Conservation (phyloP, 2,888 invertebrate genomes). For the Escarpia spicata region DNA sequence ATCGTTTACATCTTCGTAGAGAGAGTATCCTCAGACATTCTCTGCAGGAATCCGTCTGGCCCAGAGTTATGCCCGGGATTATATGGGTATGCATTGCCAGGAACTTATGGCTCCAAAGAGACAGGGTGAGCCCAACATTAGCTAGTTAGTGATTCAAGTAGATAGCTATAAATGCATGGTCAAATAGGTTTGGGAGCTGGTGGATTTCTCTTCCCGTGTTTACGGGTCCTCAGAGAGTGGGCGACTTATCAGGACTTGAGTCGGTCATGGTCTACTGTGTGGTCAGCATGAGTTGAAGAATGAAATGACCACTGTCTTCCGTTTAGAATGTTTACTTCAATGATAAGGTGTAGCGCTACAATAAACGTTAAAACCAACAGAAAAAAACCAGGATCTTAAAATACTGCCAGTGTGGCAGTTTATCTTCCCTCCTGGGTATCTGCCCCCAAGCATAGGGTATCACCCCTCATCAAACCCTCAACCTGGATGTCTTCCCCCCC, state of each 20-base stretch:
- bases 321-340: not conserved
- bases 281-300: not conserved
- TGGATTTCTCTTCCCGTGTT: not conserved
- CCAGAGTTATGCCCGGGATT: conserved; percentile 8
- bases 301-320: not conserved
- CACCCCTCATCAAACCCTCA: too few relatives aligned
- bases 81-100: not conserved
- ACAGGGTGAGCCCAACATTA: not conserved
- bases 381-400: not conserved
- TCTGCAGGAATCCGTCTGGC: not conserved
- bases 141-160: conserved; percentile 16
- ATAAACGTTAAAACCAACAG: not conserved
- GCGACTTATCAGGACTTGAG: too few relatives aligned
- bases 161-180: not conserved
- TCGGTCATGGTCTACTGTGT: not conserved
- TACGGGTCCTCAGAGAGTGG: not conserved
- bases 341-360: not conserved
- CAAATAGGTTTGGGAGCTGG: not conserved
- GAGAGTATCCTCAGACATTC: not conserved
- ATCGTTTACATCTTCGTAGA: not conserved
- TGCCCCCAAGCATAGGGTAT: too few relatives aligned
- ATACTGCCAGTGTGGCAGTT: not conserved
- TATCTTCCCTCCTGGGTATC: too few relatives aligned
- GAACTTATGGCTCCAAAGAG: not conserved
- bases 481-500: too few relatives aligned